Evolutionary conservation across 64 coral and sea anemone genomes (phyloP).

Genomic region (Pocillopora damicornis): DNA sequence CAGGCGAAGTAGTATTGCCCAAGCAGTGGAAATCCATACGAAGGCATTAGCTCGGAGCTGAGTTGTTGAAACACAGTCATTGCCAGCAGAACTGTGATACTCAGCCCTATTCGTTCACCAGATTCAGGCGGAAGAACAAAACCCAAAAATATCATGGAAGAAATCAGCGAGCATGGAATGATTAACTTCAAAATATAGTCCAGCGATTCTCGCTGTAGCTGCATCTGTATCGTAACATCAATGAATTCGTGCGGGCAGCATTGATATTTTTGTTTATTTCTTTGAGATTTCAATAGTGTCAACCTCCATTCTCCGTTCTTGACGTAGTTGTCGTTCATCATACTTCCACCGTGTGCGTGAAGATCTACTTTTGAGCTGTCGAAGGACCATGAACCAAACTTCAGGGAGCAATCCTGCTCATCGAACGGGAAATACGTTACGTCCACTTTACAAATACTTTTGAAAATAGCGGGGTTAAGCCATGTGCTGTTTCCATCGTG

Average conservation of each 20-base stretch:
- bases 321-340: conserved; percentile 43
- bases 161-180: conserved; percentile 62
- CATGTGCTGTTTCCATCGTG: conserved; percentile 39
- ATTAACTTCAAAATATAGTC: conserved; percentile 68
- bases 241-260: conserved; percentile 60
- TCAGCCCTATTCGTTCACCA: conserved; percentile 76
- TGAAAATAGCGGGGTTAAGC: conserved; percentile 63
- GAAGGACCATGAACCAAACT: conserved; percentile 66
- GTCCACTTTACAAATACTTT: conserved; percentile 58
- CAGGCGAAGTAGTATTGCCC: conserved; percentile 70
- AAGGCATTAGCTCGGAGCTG: conserved; percentile 59
- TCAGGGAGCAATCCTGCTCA: conserved; percentile 49
- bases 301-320: conserved; percentile 63
- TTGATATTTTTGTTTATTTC: conserved; percentile 46
- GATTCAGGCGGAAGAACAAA: conserved; percentile 73
- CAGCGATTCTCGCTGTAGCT: conserved; percentile 41
- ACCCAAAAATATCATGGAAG: conserved; percentile 67
- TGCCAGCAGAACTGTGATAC: conserved; percentile 66
- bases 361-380: conserved; percentile 37
- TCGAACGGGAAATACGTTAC: conserved; percentile 68
- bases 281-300: conserved; percentile 13
- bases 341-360: background rate
- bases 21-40: conserved; percentile 64
- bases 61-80: conserved; percentile 75
- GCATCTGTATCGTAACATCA: conserved; percentile 45